Conservation (phyloP, 2,113 vertebrate species). For the Camelus dromedarius region DNA sequence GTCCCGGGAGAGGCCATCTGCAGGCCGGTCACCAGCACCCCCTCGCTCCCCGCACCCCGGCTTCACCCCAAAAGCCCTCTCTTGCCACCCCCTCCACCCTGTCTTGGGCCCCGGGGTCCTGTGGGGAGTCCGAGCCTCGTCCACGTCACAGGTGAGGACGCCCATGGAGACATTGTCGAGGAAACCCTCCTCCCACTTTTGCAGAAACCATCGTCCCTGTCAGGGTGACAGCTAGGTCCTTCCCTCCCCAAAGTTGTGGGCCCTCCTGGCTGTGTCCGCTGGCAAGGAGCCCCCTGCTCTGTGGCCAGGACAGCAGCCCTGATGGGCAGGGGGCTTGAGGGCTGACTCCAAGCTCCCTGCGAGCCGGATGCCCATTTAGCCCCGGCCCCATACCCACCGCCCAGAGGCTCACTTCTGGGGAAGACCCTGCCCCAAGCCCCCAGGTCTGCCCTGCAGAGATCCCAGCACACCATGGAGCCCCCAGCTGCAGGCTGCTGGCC, state of each 20-base stretch:
- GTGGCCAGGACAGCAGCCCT: neutral
- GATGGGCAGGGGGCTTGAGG: neutral
- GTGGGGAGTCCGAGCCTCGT: neutral
- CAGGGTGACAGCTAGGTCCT: rapidly evolving
- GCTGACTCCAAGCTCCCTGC: rapidly evolving
- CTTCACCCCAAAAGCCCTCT: neutral
- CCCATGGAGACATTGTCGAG: neutral
- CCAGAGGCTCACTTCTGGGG: neutral
- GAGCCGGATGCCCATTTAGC: neutral
- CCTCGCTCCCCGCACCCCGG: rapidly evolving
- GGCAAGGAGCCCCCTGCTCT: neutral
- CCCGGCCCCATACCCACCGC: neutral
- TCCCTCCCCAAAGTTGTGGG: neutral
- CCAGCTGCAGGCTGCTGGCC: rapidly evolving
- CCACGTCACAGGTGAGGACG: neutral
- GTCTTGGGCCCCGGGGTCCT: neutral
- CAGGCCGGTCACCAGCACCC: rapidly evolving
- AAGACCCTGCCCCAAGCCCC: neutral
- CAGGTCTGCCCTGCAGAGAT: too few relatives aligned
- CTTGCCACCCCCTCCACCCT: too few relatives aligned
- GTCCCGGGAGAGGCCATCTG: neutral
- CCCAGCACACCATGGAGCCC: too few relatives aligned
- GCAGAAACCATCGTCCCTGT: neutral
- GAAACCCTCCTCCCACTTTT: neutral
- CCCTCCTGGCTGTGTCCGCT: neutral